phyloP scores from a whole-genome alignment of 2,113 vertebrate species.

The Spea bombifrons region DNA sequence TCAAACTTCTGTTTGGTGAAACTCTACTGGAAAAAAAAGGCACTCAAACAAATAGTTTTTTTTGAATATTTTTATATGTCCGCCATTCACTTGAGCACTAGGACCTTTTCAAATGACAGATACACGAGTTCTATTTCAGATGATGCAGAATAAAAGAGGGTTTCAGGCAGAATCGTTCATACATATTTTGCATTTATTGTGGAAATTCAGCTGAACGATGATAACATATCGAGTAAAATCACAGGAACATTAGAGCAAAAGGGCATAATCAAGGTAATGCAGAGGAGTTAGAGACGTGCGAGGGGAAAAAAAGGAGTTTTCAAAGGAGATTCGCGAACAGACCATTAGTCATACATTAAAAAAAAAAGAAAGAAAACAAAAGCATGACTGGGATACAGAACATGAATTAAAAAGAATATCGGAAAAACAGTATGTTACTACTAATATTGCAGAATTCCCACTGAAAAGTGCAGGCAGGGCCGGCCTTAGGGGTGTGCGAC shows the following conservation, averaged over 20 bases:
- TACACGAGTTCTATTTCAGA: not conserved
- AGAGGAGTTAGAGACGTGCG: not conserved
- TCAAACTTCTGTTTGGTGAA: too few species aligned
- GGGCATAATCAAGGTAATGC: not conserved
- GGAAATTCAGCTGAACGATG: not conserved
- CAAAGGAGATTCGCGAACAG: not conserved
- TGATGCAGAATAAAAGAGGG: not conserved
- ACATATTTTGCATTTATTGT: not conserved
- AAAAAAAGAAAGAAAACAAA: not conserved
- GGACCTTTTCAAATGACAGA: too few species aligned
- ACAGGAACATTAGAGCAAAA: not conserved
- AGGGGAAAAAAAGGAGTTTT: not conserved
- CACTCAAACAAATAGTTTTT: too few species aligned
- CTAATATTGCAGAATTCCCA: not conserved
- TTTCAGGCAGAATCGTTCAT: not conserved
- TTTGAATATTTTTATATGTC: too few species aligned
- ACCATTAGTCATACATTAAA: not conserved
- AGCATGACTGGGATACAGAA: not conserved
- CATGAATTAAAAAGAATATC: not conserved
- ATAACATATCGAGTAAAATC: not conserved
- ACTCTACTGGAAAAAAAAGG: too few species aligned
- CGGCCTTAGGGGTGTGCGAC: too few species aligned
- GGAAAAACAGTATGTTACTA: not conserved
- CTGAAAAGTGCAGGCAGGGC: too few species aligned
- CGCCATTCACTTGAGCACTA: too few species aligned